These are phyloP conservation scores for Cercopithecus neglectus DNA, from an alignment of 2,797 vertebrate genomes.

Conservation along the genomic window DNA sequence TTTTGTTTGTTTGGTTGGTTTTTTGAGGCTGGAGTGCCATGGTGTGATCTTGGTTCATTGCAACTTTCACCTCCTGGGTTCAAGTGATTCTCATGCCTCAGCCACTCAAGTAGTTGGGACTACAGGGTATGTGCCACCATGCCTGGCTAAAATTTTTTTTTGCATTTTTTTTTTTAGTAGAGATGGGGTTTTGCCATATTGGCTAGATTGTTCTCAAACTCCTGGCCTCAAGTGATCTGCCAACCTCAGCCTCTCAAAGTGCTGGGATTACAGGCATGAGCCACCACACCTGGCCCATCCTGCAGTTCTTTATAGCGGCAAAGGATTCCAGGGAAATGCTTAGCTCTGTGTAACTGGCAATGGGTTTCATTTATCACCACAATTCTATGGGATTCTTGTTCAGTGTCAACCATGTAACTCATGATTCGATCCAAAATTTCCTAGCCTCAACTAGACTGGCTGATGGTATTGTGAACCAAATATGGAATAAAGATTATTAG, in stretches of 20 bases:
- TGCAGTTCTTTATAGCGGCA: neutral
- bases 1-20: neutral
- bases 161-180: neutral
- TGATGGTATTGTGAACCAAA: neutral
- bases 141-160: neutral
- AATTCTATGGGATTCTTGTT: conserved; percentile 22
- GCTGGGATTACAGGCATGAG: neutral
- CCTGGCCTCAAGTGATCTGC: neutral
- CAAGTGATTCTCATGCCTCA: neutral
- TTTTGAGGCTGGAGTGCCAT: neutral
- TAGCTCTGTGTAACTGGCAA: neutral
- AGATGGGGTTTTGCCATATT: neutral
- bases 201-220: neutral
- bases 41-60: neutral
- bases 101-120: neutral
- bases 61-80: neutral
- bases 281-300: neutral
- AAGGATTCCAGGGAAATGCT: neutral
- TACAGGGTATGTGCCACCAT: neutral
- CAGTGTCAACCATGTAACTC: neutral
- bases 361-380: neutral
- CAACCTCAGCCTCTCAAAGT: neutral
- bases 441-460: neutral
- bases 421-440: neutral
- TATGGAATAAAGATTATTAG: neutral